Evolutionary conservation across 2,797 vertebrate genomes (phyloP).

Genomic region (Tiaroga cobitis): DNA sequence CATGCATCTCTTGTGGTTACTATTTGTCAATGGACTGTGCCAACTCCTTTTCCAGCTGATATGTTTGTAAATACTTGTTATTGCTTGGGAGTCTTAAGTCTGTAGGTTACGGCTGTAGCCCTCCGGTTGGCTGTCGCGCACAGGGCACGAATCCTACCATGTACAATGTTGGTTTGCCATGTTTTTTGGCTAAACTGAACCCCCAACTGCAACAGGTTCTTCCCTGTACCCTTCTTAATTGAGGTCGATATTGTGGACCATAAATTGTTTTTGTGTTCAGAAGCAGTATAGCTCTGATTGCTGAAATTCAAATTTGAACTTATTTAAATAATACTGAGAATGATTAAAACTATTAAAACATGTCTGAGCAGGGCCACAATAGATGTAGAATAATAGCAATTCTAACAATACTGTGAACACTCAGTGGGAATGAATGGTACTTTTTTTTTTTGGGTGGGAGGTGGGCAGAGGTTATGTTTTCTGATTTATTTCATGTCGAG

Average conservation of each 20-base stretch:
- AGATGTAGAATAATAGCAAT: constrained; percentile 53
- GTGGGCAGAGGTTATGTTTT: constrained; percentile 36
- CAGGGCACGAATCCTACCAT: constrained; percentile 50
- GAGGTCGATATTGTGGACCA: constrained; percentile 56
- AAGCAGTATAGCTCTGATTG: constrained; percentile 59
- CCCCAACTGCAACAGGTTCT: constrained; percentile 42
- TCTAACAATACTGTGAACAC: constrained; percentile 72
- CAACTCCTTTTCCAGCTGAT: constrained; percentile 72
- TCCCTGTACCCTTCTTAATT: constrained; percentile 50
- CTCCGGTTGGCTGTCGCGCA: constrained; percentile 60
- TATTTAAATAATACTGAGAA: constrained; percentile 60
- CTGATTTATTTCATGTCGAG: constrained; percentile 68
- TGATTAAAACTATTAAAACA: constrained; percentile 51
- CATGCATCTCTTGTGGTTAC: constrained; percentile 70
- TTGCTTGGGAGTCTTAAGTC: constrained; percentile 73
- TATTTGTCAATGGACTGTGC: constrained; percentile 76
- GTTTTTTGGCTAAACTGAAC: constrained; percentile 57
- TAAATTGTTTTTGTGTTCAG: constrained; percentile 53
- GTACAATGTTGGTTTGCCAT: constrained; percentile 60
- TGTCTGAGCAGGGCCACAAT: constrained; percentile 51
- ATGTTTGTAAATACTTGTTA: constrained; percentile 75
- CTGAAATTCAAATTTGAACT: constrained; percentile 57
- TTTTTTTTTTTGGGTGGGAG: constrained; percentile 46
- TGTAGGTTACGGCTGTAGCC: constrained; percentile 57
- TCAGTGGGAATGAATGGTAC: constrained; percentile 66